Base-by-base conservation (phyloP, 2,888 invertebrate species). In the Oasisia sp. region DNA sequence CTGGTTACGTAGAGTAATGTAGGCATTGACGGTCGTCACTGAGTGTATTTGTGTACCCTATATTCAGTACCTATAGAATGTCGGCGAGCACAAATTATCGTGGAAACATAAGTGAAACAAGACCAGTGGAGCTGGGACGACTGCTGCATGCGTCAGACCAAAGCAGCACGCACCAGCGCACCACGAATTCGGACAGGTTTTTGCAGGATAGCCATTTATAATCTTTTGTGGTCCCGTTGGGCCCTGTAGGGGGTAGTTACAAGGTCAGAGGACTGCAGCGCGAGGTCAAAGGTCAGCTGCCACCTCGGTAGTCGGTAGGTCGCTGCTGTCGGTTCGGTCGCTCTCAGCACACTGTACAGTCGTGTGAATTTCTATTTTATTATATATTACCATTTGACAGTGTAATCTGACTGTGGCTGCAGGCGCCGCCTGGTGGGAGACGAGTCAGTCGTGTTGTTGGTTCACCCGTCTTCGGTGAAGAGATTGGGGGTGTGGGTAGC, bases 271-370 rank as follows among this genome's bases (percentile, higher is more conserved):
- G 74, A n/a, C 74, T 74, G 74, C 74, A n/a, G 27, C n/a, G 27
- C 74, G 74, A 27, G 74, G 50, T 50, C 27, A 7, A 27, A n/a
- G 27, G 74, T 74, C n/a, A 74, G 27, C 19, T 19, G n/a, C 74
- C 74, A 8, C 7, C 74, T 74, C 27, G 19, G 74, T 12, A 50
- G 50, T 50, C 5, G 50, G n/a, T n/a, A 50, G 9, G 50, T 50
- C 50, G 50, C 9, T 50, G 50, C 50, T 74, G 74, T 74, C 0
- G 5, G 27, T 74, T 74, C 4, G 74, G 74, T 74, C 74, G 74
- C 74, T 74, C 74, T 27, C 74, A 74, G 74, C 74, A 74, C 74
- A 74, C 74, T 74, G 74, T 74, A 74, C 74, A 74, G 74, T 74
- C 27, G 74, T 74, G 74, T 74, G 74, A 74, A 74, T 74, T 74